These are phyloP conservation scores for Brachyistius frenatus DNA, from an alignment of 2,113 vertebrate genomes.

Conservation along the genomic window DNA sequence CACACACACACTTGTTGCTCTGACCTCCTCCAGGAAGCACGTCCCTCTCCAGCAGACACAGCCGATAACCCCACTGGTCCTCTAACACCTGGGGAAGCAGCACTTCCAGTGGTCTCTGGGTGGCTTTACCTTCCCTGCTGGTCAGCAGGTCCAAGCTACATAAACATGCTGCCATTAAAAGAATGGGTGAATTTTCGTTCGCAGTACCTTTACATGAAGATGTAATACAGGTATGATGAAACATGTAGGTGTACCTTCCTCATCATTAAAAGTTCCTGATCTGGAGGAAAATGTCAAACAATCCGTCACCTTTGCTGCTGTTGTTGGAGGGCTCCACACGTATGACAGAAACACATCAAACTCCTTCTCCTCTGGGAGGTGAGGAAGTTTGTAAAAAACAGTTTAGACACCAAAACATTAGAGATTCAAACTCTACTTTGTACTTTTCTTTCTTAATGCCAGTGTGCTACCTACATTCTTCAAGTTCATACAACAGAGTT, in stretches of 20 bases:
- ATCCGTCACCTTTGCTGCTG: constrained; percentile 34
- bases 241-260: constrained; percentile 35
- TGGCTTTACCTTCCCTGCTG: not conserved
- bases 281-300: not conserved
- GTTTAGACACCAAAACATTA: not conserved
- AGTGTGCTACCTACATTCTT: not conserved
- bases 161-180: constrained; percentile 19
- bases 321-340: constrained; percentile 70
- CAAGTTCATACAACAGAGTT: not conserved
- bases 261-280: constrained; percentile 1
- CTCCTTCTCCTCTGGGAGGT: constrained; percentile 84
- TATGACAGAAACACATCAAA: constrained; percentile 92
- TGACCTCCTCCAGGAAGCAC: constrained; percentile 92
- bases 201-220: not conserved
- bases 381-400: constrained; percentile 1
- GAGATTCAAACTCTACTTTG: not conserved
- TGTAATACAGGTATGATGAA: not conserved
- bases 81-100: constrained; percentile 86
- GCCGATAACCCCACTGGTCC: constrained; percentile 87
- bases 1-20: not conserved
- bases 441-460: not conserved
- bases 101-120: constrained; percentile 33
- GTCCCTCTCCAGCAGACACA: constrained; percentile 92
- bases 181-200: not conserved
- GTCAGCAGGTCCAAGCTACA: not conserved